Conservation (phyloP, 2,113 vertebrate genomes). For the Dromas ardeola region DNA sequence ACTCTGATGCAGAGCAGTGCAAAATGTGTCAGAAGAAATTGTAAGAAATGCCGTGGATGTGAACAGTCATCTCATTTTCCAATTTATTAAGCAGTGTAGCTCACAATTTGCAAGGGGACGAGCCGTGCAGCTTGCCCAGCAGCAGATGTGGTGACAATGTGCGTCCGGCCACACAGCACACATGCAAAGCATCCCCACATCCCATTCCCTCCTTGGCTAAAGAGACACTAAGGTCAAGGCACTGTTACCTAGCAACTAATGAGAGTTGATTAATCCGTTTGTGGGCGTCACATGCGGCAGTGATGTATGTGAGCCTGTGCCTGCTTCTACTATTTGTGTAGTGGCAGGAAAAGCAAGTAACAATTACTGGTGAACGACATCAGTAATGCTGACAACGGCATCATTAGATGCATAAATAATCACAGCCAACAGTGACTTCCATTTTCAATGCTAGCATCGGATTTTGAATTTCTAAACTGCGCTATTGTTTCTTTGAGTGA, state of each 20-base stretch:
- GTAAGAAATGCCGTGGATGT: background rate
- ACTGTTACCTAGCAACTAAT: conserved; percentile 70
- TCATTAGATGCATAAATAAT: conserved; percentile 26
- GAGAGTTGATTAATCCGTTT: conserved; percentile 65
- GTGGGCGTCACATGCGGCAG: conserved; percentile 26
- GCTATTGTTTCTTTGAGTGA: background rate
- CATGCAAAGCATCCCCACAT: background rate
- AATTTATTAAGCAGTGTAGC: background rate
- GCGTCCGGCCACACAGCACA: background rate
- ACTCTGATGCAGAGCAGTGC: background rate
- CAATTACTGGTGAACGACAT: background rate
- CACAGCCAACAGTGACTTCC: background rate
- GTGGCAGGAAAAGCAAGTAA: conserved; percentile 40
- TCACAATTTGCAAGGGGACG: background rate
- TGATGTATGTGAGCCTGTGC: conserved; percentile 3
- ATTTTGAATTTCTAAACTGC: background rate
- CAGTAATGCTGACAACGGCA: background rate
- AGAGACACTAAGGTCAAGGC: conserved; percentile 44
- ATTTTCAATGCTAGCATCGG: background rate
- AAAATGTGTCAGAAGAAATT: background rate
- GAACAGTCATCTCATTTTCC: background rate
- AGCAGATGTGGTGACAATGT: background rate
- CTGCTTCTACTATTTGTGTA: background rate
- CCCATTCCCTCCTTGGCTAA: background rate
- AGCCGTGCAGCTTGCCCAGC: background rate